Conservation (phyloP, 2,888 invertebrate genomes). For the Pammene aurita region DNA sequence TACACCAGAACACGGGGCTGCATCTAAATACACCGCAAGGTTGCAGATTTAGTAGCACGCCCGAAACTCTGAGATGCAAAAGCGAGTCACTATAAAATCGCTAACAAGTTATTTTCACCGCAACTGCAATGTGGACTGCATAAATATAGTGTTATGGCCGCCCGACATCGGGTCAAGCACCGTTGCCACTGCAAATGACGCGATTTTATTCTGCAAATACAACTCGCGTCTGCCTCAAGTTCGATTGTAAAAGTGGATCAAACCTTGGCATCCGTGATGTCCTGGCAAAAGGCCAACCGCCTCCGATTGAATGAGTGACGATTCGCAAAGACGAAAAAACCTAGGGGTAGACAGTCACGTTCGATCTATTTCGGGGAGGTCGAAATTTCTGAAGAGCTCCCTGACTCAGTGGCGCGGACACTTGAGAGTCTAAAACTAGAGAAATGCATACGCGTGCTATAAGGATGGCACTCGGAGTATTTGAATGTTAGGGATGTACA, state of each 20-base stretch:
- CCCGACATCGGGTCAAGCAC: slow-evolving; percentile 40
- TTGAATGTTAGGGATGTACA: slow-evolving; percentile 51
- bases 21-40: slow-evolving; percentile 27
- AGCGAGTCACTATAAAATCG: slow-evolving; percentile 47
- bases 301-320: slow-evolving; percentile 80
- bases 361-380: slow-evolving; percentile 76
- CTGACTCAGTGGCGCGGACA: slow-evolving; percentile 71
- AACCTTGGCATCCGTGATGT: slow-evolving; percentile 64
- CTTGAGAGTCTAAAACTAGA: slow-evolving; percentile 69
- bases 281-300: slow-evolving; percentile 77
- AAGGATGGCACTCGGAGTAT: slow-evolving; percentile 52
- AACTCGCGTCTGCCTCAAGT: slow-evolving; percentile 47
- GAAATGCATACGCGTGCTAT: slow-evolving; percentile 69
- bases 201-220: slow-evolving; percentile 63
- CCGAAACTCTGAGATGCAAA: slow-evolving; percentile 41
- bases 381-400: slow-evolving; percentile 68
- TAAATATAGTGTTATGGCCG: slow-evolving; percentile 36
- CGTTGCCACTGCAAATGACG: slow-evolving; percentile 46
- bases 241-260: slow-evolving; percentile 63
- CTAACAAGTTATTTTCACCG: slow-evolving; percentile 49
- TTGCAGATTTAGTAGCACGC: slow-evolving; percentile 15
- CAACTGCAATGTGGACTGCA: slow-evolving; percentile 46
- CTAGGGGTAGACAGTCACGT: slow-evolving; percentile 72
- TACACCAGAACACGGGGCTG: slow-evolving; percentile 42
- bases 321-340: slow-evolving; percentile 69